These are phyloP conservation scores for Dendrolimus punctatus DNA, from an alignment of 1,140 invertebrate genomes.

Conservation along the genomic window DNA sequence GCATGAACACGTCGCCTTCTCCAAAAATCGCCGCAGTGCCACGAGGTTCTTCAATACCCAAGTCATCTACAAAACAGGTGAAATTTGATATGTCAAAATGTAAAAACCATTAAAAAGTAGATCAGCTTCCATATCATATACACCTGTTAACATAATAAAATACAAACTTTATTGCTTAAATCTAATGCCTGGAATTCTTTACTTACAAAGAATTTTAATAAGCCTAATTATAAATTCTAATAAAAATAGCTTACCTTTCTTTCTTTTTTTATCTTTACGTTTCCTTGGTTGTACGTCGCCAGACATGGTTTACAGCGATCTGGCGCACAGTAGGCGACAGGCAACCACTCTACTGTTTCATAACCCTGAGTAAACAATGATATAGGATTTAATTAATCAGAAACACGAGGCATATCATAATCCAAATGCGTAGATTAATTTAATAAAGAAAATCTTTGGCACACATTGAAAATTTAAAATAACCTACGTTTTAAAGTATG, in stretches of 20 bases:
- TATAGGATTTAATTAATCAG: slow-evolving; percentile 35
- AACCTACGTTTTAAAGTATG: slow-evolving; percentile 58
- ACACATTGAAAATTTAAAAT: slow-evolving; percentile 64
- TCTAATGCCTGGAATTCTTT: too few species aligned
- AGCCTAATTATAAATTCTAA: background rate
- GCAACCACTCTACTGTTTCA: slow-evolving; percentile 56
- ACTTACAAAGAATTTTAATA: too few species aligned
- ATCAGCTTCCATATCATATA: slow-evolving; percentile 5
- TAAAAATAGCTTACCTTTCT: slow-evolving; percentile 74
- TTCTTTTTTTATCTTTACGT: slow-evolving; percentile 80
- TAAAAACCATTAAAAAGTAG: slow-evolving; percentile 4
- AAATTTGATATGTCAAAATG: slow-evolving; percentile 5
- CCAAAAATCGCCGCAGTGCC: slow-evolving; percentile 51
- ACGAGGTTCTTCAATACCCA: slow-evolving; percentile 53
- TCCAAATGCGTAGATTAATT: slow-evolving; percentile 59
- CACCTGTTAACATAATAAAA: background rate
- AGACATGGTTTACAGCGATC: slow-evolving; percentile 74
- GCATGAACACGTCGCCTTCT: slow-evolving; percentile 79
- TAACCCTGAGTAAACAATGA: slow-evolving; percentile 63
- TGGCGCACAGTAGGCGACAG: slow-evolving; percentile 56
- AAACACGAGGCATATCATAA: slow-evolving; percentile 25
- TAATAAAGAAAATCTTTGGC: slow-evolving; percentile 41
- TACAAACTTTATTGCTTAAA: too few species aligned
- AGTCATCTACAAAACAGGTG: slow-evolving; percentile 41
- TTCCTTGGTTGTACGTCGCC: slow-evolving; percentile 82